phyloP scores from a whole-genome alignment of 2,797 vertebrate species.

The Acropternis orthonyx region DNA sequence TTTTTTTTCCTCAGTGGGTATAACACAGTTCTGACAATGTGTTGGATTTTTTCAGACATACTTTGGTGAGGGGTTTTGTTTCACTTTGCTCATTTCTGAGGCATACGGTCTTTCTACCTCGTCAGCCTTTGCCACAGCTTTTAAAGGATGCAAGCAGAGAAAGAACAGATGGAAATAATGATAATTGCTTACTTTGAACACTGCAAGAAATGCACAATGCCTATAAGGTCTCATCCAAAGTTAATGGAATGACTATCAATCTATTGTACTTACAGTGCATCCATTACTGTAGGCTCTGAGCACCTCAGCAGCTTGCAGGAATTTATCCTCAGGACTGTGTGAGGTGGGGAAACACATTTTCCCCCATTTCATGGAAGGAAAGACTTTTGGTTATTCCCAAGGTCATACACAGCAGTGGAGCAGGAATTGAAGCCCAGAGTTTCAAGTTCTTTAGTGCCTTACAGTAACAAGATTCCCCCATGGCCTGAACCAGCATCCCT shows the following conservation, averaged over 20 bases:
- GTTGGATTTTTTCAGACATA: background rate
- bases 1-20: background rate
- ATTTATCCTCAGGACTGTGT: background rate
- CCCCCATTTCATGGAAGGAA: background rate
- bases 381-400: background rate
- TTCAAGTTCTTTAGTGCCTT: background rate
- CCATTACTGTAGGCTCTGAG: background rate
- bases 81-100: background rate
- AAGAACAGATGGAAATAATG: slow-evolving; percentile 46
- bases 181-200: slow-evolving; percentile 15
- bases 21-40: background rate
- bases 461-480: background rate
- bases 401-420: background rate
- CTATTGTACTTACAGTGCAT: background rate
- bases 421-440: background rate
- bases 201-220: background rate
- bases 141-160: slow-evolving; percentile 7
- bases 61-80: background rate
- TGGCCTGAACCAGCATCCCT: background rate
- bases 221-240: slow-evolving; percentile 39
- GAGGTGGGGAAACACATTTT: background rate
- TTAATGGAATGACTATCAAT: slow-evolving; percentile 5
- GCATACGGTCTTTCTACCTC: background rate
- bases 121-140: background rate
- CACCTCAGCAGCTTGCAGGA: background rate